Percentiles rank a stretch among this genome's conserved stretches.
Evolutionary conservation across 2,797 vertebrate genomes (phyloP).

Genomic region (Falco berigora): DNA sequence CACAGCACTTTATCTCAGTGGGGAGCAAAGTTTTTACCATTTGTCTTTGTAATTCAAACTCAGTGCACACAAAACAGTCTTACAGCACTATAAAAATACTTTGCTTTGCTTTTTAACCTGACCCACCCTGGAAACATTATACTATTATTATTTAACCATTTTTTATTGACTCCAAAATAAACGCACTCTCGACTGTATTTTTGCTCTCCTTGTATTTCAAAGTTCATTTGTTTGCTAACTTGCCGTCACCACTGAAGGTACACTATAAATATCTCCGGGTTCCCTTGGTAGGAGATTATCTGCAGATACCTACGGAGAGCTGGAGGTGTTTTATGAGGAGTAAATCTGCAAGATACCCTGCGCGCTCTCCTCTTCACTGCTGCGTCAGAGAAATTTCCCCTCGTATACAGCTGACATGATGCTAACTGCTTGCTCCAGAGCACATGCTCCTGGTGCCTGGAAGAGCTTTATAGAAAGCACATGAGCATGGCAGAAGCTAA

Average conservation of each 20-base stretch:
- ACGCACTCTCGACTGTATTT: background rate
- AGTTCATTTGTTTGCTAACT: conserved; percentile 2
- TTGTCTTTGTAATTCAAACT: conserved; percentile 3
- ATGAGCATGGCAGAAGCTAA: background rate
- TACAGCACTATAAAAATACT: background rate
- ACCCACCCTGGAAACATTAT: background rate
- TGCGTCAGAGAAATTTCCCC: background rate
- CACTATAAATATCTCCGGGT: background rate
- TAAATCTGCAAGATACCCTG: background rate
- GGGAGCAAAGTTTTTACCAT: background rate
- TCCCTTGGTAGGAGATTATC: background rate
- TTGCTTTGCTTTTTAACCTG: background rate
- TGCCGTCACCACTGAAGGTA: background rate
- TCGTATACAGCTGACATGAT: background rate
- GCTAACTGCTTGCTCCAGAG: background rate
- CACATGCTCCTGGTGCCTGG: background rate
- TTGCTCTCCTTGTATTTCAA: background rate
- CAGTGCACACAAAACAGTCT: background rate
- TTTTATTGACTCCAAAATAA: conserved; percentile 11
- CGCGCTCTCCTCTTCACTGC: background rate
- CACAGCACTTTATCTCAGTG: background rate
- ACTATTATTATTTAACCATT: background rate
- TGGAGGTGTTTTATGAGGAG: background rate
- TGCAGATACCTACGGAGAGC: background rate
- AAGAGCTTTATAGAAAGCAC: background rate